phyloP scores from a whole-genome alignment of 1,140 invertebrate species.

The Drosophila yakuba region DNA sequence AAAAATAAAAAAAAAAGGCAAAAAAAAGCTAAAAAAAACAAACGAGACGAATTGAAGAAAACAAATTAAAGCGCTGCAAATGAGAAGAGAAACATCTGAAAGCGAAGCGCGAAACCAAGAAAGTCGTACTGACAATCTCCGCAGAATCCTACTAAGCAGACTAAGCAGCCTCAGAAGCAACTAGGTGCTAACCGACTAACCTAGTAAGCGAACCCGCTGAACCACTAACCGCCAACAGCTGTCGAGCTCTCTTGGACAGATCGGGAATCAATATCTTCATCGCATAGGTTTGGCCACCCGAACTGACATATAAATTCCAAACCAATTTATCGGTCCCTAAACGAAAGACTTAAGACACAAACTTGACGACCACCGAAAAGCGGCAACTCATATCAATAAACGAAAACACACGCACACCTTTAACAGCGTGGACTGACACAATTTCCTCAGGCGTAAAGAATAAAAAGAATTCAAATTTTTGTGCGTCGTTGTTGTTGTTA shows the following conservation, averaged over 20 bases:
- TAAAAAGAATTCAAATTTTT: conserved; percentile 81
- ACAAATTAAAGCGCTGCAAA: conserved; percentile 59
- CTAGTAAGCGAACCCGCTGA: conserved; percentile 79
- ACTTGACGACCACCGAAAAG: conserved; percentile 40
- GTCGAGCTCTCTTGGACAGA: conserved; percentile 6
- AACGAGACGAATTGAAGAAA: conserved; percentile 43
- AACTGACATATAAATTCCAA: conserved; percentile 23
- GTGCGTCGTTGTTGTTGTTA: conserved; percentile 53
- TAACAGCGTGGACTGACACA: conserved; percentile 68
- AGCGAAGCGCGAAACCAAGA: conserved; percentile 37
- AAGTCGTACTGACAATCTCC: conserved; percentile 70
- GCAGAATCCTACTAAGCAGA: conserved; percentile 38
- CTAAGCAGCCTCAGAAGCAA: conserved; percentile 41
- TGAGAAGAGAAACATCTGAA: conserved; percentile 52
- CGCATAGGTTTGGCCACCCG: background rate
- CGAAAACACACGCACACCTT: conserved; percentile 41
- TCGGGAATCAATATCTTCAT: conserved; percentile 40
- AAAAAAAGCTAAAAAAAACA: conserved; percentile 12
- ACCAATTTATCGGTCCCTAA: conserved; percentile 68
- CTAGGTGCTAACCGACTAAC: conserved; percentile 78
- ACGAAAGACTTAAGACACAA: conserved; percentile 75
- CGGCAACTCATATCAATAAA: conserved; percentile 22
- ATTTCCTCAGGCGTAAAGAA: conserved; percentile 81
- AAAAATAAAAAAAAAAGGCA: conserved; percentile 45
- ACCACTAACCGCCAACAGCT: conserved; percentile 55